Evolutionary conservation across 2,888 invertebrate genomes (phyloP).

Genomic region (Timema cristinae): DNA sequence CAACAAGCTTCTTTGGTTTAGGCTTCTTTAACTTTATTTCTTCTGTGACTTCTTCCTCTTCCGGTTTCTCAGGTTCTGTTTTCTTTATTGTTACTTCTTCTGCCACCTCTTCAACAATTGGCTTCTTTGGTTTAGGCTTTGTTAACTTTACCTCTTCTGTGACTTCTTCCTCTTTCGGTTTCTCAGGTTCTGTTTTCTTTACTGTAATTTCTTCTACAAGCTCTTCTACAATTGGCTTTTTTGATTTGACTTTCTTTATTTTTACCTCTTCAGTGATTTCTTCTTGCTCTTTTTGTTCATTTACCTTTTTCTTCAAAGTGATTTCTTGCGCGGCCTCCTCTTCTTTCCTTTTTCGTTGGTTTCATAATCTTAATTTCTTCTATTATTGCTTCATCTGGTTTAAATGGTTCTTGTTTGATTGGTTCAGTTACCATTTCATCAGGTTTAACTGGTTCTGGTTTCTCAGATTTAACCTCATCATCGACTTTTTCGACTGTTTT

Average conservation of each 20-base stretch:
- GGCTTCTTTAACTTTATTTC: slow-evolving; percentile 31
- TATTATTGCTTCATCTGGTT: slow-evolving; percentile 48
- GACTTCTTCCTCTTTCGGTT: slow-evolving; percentile 18
- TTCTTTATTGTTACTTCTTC: slow-evolving; percentile 46
- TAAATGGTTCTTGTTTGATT: slow-evolving; percentile 48
- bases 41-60: slow-evolving; percentile 32
- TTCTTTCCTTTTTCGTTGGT: slow-evolving; percentile 45
- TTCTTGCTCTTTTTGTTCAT: slow-evolving; percentile 38
- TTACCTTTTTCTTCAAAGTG: slow-evolving; percentile 51
- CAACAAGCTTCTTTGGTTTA: slow-evolving; percentile 21
- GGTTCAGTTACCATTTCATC: slow-evolving; percentile 16
- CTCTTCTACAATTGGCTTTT: slow-evolving; percentile 34
- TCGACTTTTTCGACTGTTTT: slow-evolving; percentile 8
- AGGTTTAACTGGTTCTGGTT: slow-evolving; percentile 26
- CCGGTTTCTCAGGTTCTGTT: slow-evolving; percentile 17
- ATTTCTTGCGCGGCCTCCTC: slow-evolving; percentile 55
- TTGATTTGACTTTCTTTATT: slow-evolving; percentile 33
- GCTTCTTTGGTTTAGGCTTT: slow-evolving; percentile 40
- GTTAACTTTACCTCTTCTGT: slow-evolving; percentile 50
- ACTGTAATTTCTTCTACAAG: slow-evolving; percentile 25
- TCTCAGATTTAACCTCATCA: slow-evolving; percentile 18
- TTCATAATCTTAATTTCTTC: slow-evolving; percentile 35
- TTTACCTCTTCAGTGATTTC: slow-evolving; percentile 36
- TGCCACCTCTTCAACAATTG: slow-evolving; percentile 42
- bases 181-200: slow-evolving; percentile 14